Percentiles rank a stretch among this genome's conserved stretches.
Conservation (phyloP, 2,888 invertebrate species). For the Andrena bicolor region DNA sequence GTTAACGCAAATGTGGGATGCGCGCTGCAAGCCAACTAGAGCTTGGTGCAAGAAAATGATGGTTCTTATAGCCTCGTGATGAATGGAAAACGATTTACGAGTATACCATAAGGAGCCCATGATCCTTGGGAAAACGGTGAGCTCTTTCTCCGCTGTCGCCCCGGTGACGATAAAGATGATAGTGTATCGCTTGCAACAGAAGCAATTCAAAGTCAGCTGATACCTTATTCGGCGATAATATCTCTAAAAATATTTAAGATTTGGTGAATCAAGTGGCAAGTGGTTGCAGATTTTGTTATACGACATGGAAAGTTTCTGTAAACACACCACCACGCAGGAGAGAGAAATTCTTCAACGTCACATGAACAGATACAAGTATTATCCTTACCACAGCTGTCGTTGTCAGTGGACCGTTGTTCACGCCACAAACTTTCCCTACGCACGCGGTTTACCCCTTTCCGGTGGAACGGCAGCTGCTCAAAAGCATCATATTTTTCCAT, state of each 20-base stretch:
- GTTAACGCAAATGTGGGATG: slow-evolving; percentile 69
- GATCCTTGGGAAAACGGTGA: slow-evolving; percentile 60
- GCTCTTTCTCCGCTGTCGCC: slow-evolving; percentile 48
- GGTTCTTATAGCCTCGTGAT: not conserved
- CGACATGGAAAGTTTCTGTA: slow-evolving; percentile 67
- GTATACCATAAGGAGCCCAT: slow-evolving; percentile 36
- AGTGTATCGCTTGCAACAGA: slow-evolving; percentile 48
- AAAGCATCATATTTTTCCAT: slow-evolving; percentile 51
- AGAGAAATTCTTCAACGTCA: slow-evolving; percentile 35
- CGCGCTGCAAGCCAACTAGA: slow-evolving; percentile 71
- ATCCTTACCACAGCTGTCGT: slow-evolving; percentile 67
- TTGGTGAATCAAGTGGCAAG: not conserved
- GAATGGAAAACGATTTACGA: slow-evolving; percentile 22
- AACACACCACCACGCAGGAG: slow-evolving; percentile 40
- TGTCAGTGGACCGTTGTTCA: slow-evolving; percentile 74
- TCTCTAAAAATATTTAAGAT: not conserved
- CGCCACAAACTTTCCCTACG: slow-evolving; percentile 74
- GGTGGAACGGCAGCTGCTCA: slow-evolving; percentile 52
- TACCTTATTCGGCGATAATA: no score
- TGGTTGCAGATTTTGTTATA: slow-evolving; percentile 53
- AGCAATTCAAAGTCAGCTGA: slow-evolving; percentile 58
- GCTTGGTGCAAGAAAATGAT: slow-evolving; percentile 57
- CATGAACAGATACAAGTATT: slow-evolving; percentile 65
- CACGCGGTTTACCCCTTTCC: slow-evolving; percentile 79
- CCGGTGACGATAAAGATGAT: slow-evolving; percentile 63